Evolutionary conservation across 2,797 vertebrate genomes (phyloP).

Genomic region (Poecilia wingei): DNA sequence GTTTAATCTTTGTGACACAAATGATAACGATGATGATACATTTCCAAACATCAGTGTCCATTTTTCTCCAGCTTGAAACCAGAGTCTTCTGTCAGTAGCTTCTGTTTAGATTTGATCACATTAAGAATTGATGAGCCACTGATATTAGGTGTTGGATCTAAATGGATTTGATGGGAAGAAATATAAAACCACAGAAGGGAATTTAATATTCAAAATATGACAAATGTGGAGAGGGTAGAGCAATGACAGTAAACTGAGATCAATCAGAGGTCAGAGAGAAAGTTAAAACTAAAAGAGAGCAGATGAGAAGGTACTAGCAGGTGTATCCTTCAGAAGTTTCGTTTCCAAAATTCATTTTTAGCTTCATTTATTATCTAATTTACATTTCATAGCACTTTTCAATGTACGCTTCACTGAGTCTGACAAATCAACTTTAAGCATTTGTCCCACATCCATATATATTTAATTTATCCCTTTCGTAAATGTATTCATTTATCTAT

Average conservation of each 20-base stretch:
- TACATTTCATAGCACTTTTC: background rate
- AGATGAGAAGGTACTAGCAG: slow-evolving; percentile 5
- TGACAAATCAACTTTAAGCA: background rate
- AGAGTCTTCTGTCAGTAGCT: slow-evolving; percentile 8
- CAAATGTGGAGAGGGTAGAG: slow-evolving; percentile 50
- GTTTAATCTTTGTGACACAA: background rate
- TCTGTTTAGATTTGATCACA: slow-evolving; percentile 45
- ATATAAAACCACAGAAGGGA: slow-evolving; percentile 44
- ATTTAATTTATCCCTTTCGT: background rate
- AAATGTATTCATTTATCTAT: background rate
- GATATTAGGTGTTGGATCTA: slow-evolving; percentile 56
- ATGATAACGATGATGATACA: slow-evolving; percentile 5
- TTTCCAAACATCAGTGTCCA: slow-evolving; percentile 10
- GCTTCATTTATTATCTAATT: slow-evolving; percentile 16
- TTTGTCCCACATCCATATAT: background rate
- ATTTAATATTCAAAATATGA: slow-evolving; percentile 55
- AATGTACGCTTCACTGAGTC: background rate
- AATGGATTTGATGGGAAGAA: slow-evolving; percentile 46
- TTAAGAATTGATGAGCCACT: slow-evolving; percentile 54
- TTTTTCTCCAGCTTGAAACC: slow-evolving; percentile 24
- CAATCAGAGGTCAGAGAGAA: slow-evolving; percentile 48
- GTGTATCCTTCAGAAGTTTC: background rate
- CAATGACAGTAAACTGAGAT: slow-evolving; percentile 59
- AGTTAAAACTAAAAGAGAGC: slow-evolving; percentile 7
- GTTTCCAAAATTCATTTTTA: background rate